These are phyloP conservation scores for Botia kubotai DNA, from an alignment of 2,797 vertebrate species.

Conservation along the genomic window DNA sequence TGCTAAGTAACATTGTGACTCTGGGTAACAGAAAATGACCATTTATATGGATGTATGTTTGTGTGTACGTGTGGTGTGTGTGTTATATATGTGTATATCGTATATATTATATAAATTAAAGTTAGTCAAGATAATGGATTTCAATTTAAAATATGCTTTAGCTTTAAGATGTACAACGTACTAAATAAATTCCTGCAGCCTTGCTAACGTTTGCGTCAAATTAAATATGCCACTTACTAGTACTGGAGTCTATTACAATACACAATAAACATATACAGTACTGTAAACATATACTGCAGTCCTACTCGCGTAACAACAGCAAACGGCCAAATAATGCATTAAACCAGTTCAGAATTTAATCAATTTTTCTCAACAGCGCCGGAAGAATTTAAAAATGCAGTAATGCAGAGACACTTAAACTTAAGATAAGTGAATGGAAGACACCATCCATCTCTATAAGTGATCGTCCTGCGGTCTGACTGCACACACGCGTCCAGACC, in stretches of 20 bases:
- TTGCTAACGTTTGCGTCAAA: background rate
- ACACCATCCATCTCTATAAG: conserved; percentile 31
- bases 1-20: too few relatives aligned
- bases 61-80: too few relatives aligned
- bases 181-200: background rate
- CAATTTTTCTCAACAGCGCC: background rate
- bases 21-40: too few relatives aligned
- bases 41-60: too few relatives aligned
- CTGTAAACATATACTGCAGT: background rate
- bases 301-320: background rate
- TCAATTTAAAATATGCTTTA: too few relatives aligned
- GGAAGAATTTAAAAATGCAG: background rate
- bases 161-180: too few relatives aligned
- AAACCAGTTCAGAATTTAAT: conserved; percentile 1
- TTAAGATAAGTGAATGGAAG: conserved; percentile 25
- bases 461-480: background rate
- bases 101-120: too few relatives aligned
- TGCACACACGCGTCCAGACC: background rate
- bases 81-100: too few relatives aligned
- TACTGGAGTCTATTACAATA: background rate
- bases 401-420: conserved; percentile 29
- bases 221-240: background rate
- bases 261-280: background rate
- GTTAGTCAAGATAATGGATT: too few relatives aligned
- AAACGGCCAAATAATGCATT: background rate